Evolutionary conservation across 2,113 vertebrate species (phyloP).

Genomic region (Meleagris gallopavo): DNA sequence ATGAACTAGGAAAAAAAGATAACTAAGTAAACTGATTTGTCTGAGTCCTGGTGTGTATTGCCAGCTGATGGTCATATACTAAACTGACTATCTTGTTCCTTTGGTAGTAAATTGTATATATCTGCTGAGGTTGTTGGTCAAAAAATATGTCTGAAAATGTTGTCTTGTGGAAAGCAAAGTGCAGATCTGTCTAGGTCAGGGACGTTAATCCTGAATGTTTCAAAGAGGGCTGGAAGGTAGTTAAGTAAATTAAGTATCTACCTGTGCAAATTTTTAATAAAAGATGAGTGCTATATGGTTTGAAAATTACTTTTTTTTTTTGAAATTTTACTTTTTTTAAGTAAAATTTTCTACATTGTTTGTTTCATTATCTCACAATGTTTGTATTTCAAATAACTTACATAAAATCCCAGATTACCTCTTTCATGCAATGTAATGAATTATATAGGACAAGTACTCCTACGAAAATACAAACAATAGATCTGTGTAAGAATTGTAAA

Average conservation of each 20-base stretch:
- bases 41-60: neutral
- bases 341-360: neutral
- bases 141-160: neutral
- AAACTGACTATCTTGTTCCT: neutral
- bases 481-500: neutral
- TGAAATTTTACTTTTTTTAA: no score
- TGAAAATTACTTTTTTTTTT: neutral
- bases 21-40: constrained; percentile 1
- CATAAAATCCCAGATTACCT: neutral
- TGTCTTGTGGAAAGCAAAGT: neutral
- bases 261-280: neutral
- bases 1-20: neutral
- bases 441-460: neutral
- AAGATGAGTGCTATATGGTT: neutral
- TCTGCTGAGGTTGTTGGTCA: neutral
- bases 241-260: neutral
- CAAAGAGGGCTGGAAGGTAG: neutral
- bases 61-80: neutral
- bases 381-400: neutral
- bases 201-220: neutral
- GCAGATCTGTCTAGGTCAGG: neutral
- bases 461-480: neutral
- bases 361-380: neutral
- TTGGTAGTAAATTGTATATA: neutral
- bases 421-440: neutral